Evolutionary conservation across 2,797 vertebrate genomes (phyloP), one percentile per base, ranked within the genome.

Genomic region (Ptychadena robeensis): DNA sequence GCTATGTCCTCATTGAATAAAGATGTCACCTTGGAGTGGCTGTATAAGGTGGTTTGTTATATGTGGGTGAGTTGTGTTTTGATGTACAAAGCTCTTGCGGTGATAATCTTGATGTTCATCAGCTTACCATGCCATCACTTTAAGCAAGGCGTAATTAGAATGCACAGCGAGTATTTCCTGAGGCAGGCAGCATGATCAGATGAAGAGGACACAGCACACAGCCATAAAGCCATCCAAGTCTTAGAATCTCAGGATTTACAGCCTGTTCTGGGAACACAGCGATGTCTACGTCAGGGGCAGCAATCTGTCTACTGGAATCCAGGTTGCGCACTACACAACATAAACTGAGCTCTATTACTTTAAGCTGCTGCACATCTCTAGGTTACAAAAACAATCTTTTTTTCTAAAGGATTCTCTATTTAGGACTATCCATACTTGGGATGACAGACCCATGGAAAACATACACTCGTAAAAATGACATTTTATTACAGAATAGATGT

Each of bases 261-360:
- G 82, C 71, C 57, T 80, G 69, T 74, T 84, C 77, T 84, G 71
- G 82, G 82, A 84, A 84, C 71, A 78, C 44, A 64, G 28, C 53
- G 30, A 35, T 67, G 61, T 68, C 63, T 79, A 84, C 63, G 71
- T 84, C 82, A 80, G 59, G 59, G 61, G 34, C 35, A 69, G 76
- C 35, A 83, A 71, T 79, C 44, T 31, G 76, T 79, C 75, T 37
- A 37, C 75, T 68, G 76, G 76, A 65, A 79, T 68, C 32, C 40
- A 32, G 32, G 9, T 5, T 35, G 40, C 14, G 61, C 44, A 25
- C 25, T 53, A 57, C n/a, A 57, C 66, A 31, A 12, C 30, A 68
- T 68, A 78, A 68, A 68, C 38, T 78, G 44, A 53, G 30, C 75
- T 53, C 22, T 34, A 44, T 30, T 31, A 53, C 40, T 40, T 78